These are phyloP conservation scores for Remorina albescens DNA, from an alignment of 2,797 vertebrate genomes.

Conservation along the genomic window DNA sequence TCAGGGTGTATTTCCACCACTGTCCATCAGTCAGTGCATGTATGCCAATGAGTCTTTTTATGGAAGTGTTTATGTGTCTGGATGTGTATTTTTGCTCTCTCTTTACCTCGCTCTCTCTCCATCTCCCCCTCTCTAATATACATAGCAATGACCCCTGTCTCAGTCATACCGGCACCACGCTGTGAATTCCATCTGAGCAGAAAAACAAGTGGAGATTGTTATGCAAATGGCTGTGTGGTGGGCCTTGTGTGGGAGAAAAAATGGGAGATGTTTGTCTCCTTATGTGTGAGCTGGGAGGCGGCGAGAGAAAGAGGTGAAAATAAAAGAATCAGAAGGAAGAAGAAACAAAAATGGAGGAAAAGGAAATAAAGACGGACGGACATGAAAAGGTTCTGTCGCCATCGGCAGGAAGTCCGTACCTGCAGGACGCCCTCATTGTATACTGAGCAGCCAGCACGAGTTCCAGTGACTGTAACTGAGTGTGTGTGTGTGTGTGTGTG, in stretches of 20 bases:
- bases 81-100: constrained; percentile 64
- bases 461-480: constrained; percentile 10
- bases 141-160: constrained; percentile 87
- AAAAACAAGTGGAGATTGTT: constrained; percentile 91
- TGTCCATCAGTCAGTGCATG: constrained; percentile 53
- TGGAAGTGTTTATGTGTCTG: constrained; percentile 64
- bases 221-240: constrained; percentile 87
- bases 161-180: constrained; percentile 84
- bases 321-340: constrained; percentile 27
- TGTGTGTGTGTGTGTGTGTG: constrained; percentile 24
- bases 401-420: constrained; percentile 47
- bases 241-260: constrained; percentile 69
- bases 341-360: constrained; percentile 38
- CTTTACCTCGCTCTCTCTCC: constrained; percentile 40
- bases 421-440: constrained; percentile 58
- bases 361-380: constrained; percentile 48
- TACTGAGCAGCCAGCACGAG: constrained; percentile 33
- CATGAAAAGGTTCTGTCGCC: constrained; percentile 45
- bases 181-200: constrained; percentile 90
- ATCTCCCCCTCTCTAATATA: constrained; percentile 80
- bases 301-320: constrained; percentile 29
- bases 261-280: constrained; percentile 75
- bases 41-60: constrained; percentile 62
- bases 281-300: constrained; percentile 58
- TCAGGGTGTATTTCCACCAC: constrained; percentile 34